Conservation (phyloP, 2,797 vertebrate genomes). For the Danio aesculapii region DNA sequence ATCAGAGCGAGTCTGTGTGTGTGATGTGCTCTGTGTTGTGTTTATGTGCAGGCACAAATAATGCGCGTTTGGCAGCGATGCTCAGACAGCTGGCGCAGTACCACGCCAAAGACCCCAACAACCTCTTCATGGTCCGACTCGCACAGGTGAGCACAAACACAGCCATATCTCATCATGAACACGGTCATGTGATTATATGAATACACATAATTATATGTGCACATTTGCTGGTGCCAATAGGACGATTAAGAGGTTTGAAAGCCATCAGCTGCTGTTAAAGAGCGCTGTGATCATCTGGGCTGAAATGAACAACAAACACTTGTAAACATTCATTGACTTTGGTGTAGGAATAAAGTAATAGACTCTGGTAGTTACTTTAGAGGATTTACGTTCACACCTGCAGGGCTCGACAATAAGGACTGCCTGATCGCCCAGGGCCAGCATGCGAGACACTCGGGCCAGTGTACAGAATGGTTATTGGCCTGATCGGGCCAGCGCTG, state of each 20-base stretch:
- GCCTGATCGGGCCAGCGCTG: too few relatives aligned
- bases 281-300: not conserved
- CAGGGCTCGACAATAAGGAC: too few relatives aligned
- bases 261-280: not conserved
- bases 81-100: conserved; percentile 95
- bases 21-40: conserved; percentile 29
- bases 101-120: conserved; percentile 98
- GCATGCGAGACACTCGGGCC: too few relatives aligned
- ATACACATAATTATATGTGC: too few relatives aligned
- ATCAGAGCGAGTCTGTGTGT: not conserved
- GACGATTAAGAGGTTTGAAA: too few relatives aligned
- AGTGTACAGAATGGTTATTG: too few relatives aligned
- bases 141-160: conserved; percentile 85
- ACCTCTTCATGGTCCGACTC: conserved; percentile 98
- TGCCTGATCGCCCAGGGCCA: too few relatives aligned
- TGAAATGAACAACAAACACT: not conserved
- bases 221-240: not conserved
- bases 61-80: conserved; percentile 96
- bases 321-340: not conserved
- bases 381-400: too few relatives aligned
- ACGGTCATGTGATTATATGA: too few relatives aligned
- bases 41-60: conserved; percentile 89
- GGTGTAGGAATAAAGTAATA: not conserved
- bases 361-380: too few relatives aligned
- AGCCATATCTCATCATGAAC: too few relatives aligned